A percentile compares a stretch with the other conserved stretches of the same genome.
Evolutionary conservation across 2,888 invertebrate genomes (phyloP).

Genomic region (Nebria salina): DNA sequence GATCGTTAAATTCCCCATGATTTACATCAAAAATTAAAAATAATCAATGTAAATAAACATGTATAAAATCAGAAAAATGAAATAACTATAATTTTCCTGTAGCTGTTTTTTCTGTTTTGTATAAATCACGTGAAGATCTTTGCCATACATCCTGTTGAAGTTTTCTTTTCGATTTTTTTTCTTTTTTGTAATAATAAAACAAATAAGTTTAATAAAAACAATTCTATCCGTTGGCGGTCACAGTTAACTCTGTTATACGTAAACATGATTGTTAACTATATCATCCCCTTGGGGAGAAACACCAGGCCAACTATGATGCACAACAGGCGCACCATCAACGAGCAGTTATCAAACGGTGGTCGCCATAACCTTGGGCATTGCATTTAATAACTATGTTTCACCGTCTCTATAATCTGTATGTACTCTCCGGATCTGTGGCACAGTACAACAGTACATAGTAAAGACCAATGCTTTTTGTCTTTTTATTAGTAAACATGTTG

Average conservation of each 20-base stretch:
- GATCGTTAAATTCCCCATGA: background rate
- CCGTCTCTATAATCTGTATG: background rate
- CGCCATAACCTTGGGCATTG: background rate
- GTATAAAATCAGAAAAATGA: background rate
- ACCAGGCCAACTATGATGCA: slow-evolving; percentile 10
- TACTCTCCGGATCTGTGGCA: background rate
- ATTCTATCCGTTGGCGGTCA: background rate
- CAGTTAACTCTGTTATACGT: background rate
- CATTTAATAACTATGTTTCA: background rate
- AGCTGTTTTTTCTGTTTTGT: background rate
- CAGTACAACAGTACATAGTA: background rate
- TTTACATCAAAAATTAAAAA: too few species aligned
- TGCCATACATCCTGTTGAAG: slow-evolving; percentile 1
- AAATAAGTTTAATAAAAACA: background rate
- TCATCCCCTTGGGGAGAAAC: background rate
- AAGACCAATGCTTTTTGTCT: background rate
- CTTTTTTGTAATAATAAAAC: background rate
- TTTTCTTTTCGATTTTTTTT: background rate
- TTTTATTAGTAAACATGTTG: background rate
- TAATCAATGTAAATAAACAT: background rate
- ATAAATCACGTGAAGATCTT: background rate
- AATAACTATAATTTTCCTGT: slow-evolving; percentile 1
- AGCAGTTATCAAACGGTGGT: slow-evolving; percentile 1
- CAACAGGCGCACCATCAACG: background rate
- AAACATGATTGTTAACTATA: slow-evolving; percentile 17